A percentile compares a stretch with the other conserved stretches of the same genome.
Evolutionary conservation across 2,888 invertebrate species (phyloP).

Genomic region (Copidosoma aretas): DNA sequence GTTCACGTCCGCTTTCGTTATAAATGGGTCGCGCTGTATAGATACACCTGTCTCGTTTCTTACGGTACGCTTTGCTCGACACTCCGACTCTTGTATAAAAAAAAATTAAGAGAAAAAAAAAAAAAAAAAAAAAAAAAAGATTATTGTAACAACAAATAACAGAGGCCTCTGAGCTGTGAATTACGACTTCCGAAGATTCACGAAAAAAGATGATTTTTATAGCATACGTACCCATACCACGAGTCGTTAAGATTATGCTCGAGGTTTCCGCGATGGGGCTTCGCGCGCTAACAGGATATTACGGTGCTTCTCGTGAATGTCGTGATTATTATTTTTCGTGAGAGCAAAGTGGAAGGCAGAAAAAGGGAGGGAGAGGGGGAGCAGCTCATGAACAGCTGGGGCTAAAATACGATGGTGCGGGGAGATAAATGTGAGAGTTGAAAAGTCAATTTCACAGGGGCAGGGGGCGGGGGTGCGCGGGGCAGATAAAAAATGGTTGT

Average conservation of each 20-base stretch:
- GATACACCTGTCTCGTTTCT: too few species aligned
- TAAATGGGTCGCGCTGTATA: too few species aligned
- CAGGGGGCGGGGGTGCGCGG: background rate
- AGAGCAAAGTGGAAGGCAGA: too few species aligned
- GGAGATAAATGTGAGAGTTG: background rate
- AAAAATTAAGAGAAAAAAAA: too few species aligned
- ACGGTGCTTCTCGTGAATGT: background rate
- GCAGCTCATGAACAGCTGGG: background rate
- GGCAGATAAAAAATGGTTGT: too few species aligned
- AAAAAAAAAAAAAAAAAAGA: too few species aligned
- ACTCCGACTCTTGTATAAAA: too few species aligned
- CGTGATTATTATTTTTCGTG: slow-evolving; percentile 4
- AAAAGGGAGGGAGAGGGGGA: slow-evolving; percentile 1
- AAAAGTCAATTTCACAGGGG: slow-evolving; percentile 2
- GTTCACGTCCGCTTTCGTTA: too few species aligned
- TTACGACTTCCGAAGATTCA: slow-evolving; percentile 11
- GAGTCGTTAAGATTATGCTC: background rate
- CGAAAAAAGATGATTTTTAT: background rate
- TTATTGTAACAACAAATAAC: too few species aligned
- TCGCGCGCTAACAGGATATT: background rate
- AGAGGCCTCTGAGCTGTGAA: background rate
- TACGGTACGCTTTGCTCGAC: too few species aligned
- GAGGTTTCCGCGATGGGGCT: background rate
- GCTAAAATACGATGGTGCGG: background rate
- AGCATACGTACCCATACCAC: background rate